Evolutionary conservation across 2,797 vertebrate species (phyloP).

Genomic region (Catharus ustulatus): DNA sequence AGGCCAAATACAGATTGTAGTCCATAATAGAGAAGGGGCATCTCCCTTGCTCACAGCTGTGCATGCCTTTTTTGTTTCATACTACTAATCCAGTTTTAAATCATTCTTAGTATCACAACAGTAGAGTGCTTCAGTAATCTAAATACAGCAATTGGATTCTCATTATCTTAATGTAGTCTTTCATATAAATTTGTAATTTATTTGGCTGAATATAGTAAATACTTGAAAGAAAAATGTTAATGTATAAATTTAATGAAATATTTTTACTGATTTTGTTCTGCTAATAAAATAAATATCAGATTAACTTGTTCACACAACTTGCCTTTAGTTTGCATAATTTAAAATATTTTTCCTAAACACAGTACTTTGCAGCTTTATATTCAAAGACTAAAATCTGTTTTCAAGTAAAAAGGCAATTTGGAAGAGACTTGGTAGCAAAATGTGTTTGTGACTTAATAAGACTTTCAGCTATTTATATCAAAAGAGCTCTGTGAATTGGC

Average conservation of each 20-base stretch:
- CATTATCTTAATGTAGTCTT: background rate
- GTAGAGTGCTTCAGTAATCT: background rate
- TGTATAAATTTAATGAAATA: background rate
- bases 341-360: background rate
- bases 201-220: background rate
- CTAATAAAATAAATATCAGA: background rate
- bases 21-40: background rate
- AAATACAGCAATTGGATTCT: background rate
- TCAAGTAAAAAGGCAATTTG: background rate
- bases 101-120: background rate
- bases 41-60: background rate
- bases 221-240: background rate
- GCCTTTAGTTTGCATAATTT: background rate
- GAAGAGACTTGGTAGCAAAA: background rate
- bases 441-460: background rate
- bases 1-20: background rate
- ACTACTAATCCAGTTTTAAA: background rate
- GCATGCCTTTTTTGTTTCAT: background rate
- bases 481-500: background rate
- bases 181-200: background rate
- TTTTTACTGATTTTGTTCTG: background rate
- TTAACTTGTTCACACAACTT: background rate
- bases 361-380: background rate
- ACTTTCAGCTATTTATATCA: background rate
- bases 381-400: background rate